Evolutionary conservation across 2,888 invertebrate species (phyloP).

Genomic region (Plemyria rubiginata): DNA sequence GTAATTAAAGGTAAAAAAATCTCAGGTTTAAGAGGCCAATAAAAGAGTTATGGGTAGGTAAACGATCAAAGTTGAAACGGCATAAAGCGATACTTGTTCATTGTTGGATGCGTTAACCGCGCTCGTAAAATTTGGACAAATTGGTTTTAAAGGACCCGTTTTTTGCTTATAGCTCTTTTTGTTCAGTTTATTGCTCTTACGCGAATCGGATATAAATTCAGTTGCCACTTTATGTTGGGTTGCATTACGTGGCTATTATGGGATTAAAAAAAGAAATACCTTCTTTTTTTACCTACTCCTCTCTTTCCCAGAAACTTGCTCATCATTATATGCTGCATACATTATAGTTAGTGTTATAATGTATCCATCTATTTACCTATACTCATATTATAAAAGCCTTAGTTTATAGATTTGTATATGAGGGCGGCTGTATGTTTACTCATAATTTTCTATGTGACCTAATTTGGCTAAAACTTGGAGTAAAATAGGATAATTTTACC

Average conservation of each 20-base stretch:
- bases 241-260: slow-evolving; percentile 46
- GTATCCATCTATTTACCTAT: no score
- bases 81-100: slow-evolving; percentile 72
- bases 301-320: no score
- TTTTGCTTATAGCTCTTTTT: slow-evolving; percentile 55
- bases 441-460: no score
- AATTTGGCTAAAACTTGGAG: no score
- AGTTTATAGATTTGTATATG: no score
- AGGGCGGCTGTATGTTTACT: no score
- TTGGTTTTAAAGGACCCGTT: slow-evolving; percentile 70
- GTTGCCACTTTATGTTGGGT: slow-evolving; percentile 44
- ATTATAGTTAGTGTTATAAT: no score
- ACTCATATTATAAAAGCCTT: no score
- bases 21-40: slow-evolving; percentile 46
- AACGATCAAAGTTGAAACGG: slow-evolving; percentile 72
- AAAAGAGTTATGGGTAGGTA: slow-evolving; percentile 68
- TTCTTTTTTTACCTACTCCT: no score
- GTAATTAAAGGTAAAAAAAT: slow-evolving; percentile 56
- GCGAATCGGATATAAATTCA: slow-evolving; percentile 31
- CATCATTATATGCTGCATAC: no score
- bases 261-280: no score
- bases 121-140: slow-evolving; percentile 77
- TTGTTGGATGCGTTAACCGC: slow-evolving; percentile 72
- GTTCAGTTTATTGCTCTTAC: slow-evolving; percentile 55
- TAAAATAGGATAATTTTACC: no score